Conservation (phyloP, 2,888 invertebrate species). For the Pristionchus exspectatus region DNA sequence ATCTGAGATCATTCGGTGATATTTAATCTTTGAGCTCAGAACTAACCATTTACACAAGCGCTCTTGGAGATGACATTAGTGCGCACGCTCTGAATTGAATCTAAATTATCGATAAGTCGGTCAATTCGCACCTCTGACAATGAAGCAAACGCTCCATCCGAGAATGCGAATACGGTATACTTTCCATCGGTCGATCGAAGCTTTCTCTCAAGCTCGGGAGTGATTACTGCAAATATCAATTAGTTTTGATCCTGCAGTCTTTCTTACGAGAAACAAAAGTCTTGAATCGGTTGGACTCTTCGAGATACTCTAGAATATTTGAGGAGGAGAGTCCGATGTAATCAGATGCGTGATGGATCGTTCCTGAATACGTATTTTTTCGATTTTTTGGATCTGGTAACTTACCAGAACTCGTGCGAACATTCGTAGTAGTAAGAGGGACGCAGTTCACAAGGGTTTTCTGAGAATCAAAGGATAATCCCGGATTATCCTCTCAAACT, state of each 20-base stretch:
- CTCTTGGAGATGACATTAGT: constrained; percentile 53
- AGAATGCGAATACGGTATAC: constrained; percentile 54
- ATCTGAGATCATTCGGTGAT: constrained; percentile 9
- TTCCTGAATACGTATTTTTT: constrained; percentile 9
- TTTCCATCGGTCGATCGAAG: constrained; percentile 14
- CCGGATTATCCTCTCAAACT: neutral
- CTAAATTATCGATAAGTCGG: neutral
- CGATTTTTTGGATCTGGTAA: too few relatives aligned
- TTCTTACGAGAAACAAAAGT: constrained; percentile 53
- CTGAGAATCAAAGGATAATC: constrained; percentile 7
- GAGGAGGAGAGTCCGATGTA: constrained; percentile 48
- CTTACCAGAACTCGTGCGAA: neutral
- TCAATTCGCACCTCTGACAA: constrained; percentile 33
- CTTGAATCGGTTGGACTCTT: constrained; percentile 51
- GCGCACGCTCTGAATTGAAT: constrained; percentile 39
- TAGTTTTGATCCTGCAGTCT: neutral
- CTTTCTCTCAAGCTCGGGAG: constrained; percentile 42
- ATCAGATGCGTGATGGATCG: constrained; percentile 40
- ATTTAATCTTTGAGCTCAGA: neutral
- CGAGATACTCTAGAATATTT: constrained; percentile 47
- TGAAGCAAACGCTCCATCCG: constrained; percentile 44
- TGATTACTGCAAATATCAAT: constrained; percentile 46
- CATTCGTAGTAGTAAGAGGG: constrained; percentile 35
- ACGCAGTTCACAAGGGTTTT: constrained; percentile 52
- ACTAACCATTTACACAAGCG: constrained; percentile 53